Evolutionary conservation across 2,113 vertebrate species (phyloP).

Genomic region (Naja naja): DNA sequence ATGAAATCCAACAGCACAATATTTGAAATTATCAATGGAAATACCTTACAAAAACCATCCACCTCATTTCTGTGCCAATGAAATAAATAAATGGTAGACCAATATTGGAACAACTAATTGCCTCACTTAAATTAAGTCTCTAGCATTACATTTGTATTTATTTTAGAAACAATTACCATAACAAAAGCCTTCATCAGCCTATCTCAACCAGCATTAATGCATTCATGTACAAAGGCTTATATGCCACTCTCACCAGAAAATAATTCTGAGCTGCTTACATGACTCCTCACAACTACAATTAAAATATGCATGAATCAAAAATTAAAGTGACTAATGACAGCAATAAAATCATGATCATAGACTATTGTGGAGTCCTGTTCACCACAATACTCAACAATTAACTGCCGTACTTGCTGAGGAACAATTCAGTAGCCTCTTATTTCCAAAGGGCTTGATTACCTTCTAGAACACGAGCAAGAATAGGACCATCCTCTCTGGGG

Average conservation of each 20-base stretch:
- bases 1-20: neutral
- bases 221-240: neutral
- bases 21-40: neutral
- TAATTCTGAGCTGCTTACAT: neutral
- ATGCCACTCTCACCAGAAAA: neutral
- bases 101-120: neutral
- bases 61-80: neutral
- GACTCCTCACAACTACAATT: neutral
- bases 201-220: neutral
- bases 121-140: neutral
- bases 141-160: neutral
- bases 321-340: neutral
- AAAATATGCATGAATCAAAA: neutral
- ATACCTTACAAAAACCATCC: neutral
- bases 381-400: neutral
- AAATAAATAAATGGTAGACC: neutral
- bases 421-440: neutral
- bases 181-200: neutral
- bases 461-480: neutral
- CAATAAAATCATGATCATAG: neutral
- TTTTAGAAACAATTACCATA: neutral
- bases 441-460: neutral
- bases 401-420: neutral
- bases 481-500: neutral
- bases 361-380: neutral